Base-by-base conservation (phyloP, 2,888 invertebrate species). In the Seira ritae region DNA sequence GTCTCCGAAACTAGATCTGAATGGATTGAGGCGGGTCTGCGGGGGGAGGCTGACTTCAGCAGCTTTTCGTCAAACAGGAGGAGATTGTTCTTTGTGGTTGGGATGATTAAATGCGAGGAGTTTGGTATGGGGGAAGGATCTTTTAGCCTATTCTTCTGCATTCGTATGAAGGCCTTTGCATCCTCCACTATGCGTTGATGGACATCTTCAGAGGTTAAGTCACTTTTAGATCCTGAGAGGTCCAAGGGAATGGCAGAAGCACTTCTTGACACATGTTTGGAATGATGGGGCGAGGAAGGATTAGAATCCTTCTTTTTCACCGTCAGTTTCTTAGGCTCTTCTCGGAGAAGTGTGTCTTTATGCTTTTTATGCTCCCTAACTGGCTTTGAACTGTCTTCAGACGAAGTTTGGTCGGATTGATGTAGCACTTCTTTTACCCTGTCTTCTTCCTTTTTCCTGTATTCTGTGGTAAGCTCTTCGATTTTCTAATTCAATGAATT, bases 111-210 rank as follows among this genome's bases (percentile, higher is more conserved):
- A 22, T 77, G 76, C 0, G 79, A 65, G 0, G 76, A 72, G 55
- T 68, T 55, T 42, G 74, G 76, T 55, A 68, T 75, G 15, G 73
- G 78, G 3, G 42, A 71, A 42, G 60, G 84, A 23, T 75, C 79
- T 10, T 79, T 85, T 1, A 87, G 70, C 8, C 88, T 84, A 68
- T 86, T 74, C 62, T 86, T 85, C 73, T 88, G 87, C 55, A 84
- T 77, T 62, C 83, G 76, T 17, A 88, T 88, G 66, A 88, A 88
- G 68, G 86, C 86, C 31, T 86, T 87, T 0, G 88, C 88, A 23
- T 86, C 86, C 46, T 86, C 80, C 8, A 88, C 85, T 6, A 86
- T 74, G 62, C 82, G 67, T 75, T 86, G 80, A 15, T 80, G 75
- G 15, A 74, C 66, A 42, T 83, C 77, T 31, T 84, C 83, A 3